Conservation (phyloP, 2,888 invertebrate genomes). For the Drosophila lacicola region DNA sequence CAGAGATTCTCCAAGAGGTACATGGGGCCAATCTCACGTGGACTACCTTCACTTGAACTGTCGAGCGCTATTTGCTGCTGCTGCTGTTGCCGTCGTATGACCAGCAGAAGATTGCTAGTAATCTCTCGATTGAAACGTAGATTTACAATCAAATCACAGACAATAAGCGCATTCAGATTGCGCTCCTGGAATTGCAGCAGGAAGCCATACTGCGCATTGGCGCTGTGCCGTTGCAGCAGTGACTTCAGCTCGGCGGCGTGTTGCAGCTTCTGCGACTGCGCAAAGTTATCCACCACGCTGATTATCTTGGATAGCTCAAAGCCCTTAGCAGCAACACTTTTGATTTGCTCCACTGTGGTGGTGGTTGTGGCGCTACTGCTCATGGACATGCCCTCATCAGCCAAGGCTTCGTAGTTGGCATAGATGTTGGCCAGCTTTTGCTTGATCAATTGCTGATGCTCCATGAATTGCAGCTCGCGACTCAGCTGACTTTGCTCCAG, state of each 20-base stretch:
- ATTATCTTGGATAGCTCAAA: conserved; percentile 88
- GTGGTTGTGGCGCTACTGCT: conserved; percentile 41
- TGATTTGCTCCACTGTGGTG: conserved; percentile 85
- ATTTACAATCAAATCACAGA: conserved; percentile 83
- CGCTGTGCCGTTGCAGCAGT: conserved; percentile 74
- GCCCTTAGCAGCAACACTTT: conserved; percentile 87
- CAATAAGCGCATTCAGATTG: conserved; percentile 78
- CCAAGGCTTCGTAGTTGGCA: conserved; percentile 79
- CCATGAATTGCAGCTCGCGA: conserved; percentile 89
- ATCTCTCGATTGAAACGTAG: conserved; percentile 83
- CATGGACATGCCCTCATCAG: conserved; percentile 29
- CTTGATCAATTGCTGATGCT: conserved; percentile 86
- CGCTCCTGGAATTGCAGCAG: conserved; percentile 80
- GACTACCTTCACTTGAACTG: conserved; percentile 30
- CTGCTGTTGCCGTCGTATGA: conserved; percentile 81
- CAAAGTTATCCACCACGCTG: conserved; percentile 88
- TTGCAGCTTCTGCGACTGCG: conserved; percentile 79
- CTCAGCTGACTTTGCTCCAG: conserved; percentile 88
- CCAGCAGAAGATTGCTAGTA: conserved; percentile 78
- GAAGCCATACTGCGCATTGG: conserved; percentile 77
- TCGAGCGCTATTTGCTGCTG: conserved; percentile 22
- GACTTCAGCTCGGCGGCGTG: conserved; percentile 69
- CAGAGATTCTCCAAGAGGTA: conserved; percentile 77
- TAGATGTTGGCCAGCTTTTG: conserved; percentile 81
- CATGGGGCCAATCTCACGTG: conserved; percentile 80